These are phyloP conservation scores for Rhizomys pruinosus DNA, from an alignment of 2,113 vertebrate species.

Conservation along the genomic window DNA sequence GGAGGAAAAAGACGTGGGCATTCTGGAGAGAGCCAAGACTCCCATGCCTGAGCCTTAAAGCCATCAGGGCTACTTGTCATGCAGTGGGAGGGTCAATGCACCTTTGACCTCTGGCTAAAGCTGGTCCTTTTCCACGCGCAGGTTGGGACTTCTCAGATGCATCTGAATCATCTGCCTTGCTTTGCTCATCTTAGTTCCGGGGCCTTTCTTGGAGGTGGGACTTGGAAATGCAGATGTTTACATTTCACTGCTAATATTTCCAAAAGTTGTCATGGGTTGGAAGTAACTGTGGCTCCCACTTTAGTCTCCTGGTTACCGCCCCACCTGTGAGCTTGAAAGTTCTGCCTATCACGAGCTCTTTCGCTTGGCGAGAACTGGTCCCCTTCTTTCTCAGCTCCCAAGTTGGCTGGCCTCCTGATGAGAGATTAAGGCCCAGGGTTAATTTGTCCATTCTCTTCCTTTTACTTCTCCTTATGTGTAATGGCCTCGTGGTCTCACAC, in stretches of 20 bases:
- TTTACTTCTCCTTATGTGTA: not conserved
- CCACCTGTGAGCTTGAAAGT: rapidly evolving
- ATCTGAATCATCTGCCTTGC: not conserved
- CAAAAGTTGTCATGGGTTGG: not conserved
- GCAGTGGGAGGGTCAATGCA: not conserved
- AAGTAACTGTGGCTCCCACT: not conserved
- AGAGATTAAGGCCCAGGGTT: too few relatives aligned
- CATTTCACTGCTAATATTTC: not conserved
- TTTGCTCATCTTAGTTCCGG: not conserved
- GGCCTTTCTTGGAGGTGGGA: not conserved
- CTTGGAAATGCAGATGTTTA: not conserved
- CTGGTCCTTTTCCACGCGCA: not conserved
- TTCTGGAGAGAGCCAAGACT: not conserved
- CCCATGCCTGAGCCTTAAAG: not conserved
- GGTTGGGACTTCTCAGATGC: not conserved
- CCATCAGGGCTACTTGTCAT: not conserved
- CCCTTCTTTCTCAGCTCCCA: not conserved
- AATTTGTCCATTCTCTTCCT: not conserved
- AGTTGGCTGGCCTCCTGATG: not conserved
- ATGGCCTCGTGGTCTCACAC: not conserved
- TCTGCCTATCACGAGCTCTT: not conserved
- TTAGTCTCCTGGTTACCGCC: not conserved
- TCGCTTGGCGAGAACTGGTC: not conserved
- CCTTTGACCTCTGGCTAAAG: not conserved
- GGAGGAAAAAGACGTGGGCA: slow-evolving; percentile 22